Percentiles rank a stretch among this genome's conserved stretches.
Evolutionary conservation across 2,888 invertebrate genomes (phyloP).

Genomic region (Dasypogon diadema): DNA sequence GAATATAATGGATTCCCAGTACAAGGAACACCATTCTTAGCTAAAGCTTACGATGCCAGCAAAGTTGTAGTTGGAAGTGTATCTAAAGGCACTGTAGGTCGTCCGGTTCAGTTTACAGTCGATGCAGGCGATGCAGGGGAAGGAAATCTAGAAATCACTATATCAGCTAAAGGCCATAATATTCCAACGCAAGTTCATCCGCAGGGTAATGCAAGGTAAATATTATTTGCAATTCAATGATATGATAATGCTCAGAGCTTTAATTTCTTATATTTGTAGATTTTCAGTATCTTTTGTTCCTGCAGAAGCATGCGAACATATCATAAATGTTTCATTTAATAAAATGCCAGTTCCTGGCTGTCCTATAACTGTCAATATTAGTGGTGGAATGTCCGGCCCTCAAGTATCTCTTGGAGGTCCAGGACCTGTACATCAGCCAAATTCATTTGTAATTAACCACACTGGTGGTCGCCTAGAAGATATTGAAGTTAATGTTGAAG

Average conservation of each 20-base stretch:
- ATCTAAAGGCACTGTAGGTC: slow-evolving; percentile 85
- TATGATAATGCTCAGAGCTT: slow-evolving; percentile 6
- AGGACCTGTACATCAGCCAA: slow-evolving; percentile 78
- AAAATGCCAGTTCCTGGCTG: slow-evolving; percentile 89
- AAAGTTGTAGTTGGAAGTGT: slow-evolving; percentile 85
- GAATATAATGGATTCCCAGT: slow-evolving; percentile 92
- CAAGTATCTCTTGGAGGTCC: slow-evolving; percentile 80
- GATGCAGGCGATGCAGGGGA: slow-evolving; percentile 97
- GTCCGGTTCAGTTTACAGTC: slow-evolving; percentile 93
- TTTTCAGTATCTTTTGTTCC: slow-evolving; percentile 98
- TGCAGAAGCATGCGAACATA: slow-evolving; percentile 92
- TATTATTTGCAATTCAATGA: neutral
- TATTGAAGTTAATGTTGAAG: slow-evolving; percentile 96
- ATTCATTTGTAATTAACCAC: slow-evolving; percentile 81
- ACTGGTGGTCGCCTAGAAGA: slow-evolving; percentile 91
- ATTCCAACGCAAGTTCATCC: slow-evolving; percentile 96
- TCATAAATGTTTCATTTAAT: slow-evolving; percentile 97
- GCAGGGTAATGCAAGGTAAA: slow-evolving; percentile 79
- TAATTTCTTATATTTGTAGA: slow-evolving; percentile 68
- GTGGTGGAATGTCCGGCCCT: slow-evolving; percentile 74
- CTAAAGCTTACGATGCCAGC: slow-evolving; percentile 93
- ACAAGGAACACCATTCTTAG: slow-evolving; percentile 88
- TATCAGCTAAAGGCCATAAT: slow-evolving; percentile 91
- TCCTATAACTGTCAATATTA: slow-evolving; percentile 88
- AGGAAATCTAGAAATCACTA: slow-evolving; percentile 96